Conservation (phyloP, 2,888 invertebrate genomes). For the Hydrotaea diabolus region DNA sequence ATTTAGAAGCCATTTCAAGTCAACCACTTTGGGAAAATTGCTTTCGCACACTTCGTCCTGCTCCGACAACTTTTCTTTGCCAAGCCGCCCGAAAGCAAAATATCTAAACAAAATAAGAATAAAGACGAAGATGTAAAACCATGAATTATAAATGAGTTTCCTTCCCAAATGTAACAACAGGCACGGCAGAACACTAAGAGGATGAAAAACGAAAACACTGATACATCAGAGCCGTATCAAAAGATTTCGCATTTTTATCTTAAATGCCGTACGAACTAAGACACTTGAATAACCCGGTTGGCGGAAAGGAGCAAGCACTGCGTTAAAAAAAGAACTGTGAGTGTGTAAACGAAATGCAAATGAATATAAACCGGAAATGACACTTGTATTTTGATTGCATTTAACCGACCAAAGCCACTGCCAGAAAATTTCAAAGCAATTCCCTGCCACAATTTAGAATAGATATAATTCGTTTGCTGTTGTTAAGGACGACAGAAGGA, state of each 20-base stretch:
- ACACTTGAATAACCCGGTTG: too few species aligned
- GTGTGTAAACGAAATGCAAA: slow-evolving; percentile 64
- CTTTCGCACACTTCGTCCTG: background rate
- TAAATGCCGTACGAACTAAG: background rate
- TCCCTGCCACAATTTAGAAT: slow-evolving; percentile 24
- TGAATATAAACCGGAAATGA: slow-evolving; percentile 64
- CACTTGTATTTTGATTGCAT: slow-evolving; percentile 64
- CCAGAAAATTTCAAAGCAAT: slow-evolving; percentile 37
- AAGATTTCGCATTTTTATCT: background rate
- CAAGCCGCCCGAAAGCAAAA: slow-evolving; percentile 1
- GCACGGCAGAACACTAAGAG: slow-evolving; percentile 4
- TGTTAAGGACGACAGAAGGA: slow-evolving; percentile 17
- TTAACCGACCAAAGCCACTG: slow-evolving; percentile 49
- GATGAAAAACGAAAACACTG: background rate
- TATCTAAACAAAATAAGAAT: background rate
- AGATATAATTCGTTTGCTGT: slow-evolving; percentile 27
- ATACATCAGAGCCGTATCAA: slow-evolving; percentile 13
- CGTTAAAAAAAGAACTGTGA: background rate
- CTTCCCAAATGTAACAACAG: background rate
- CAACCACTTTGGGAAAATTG: slow-evolving; percentile 22
- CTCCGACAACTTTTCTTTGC: background rate
- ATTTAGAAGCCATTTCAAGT: slow-evolving; percentile 30
- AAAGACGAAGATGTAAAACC: slow-evolving; percentile 13
- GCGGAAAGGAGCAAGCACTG: too few species aligned
- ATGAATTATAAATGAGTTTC: slow-evolving; percentile 32